Percentiles rank a stretch among this genome's conserved stretches.
Evolutionary conservation across 2,797 vertebrate species (phyloP).

Genomic region (Enteromius radiatus): DNA sequence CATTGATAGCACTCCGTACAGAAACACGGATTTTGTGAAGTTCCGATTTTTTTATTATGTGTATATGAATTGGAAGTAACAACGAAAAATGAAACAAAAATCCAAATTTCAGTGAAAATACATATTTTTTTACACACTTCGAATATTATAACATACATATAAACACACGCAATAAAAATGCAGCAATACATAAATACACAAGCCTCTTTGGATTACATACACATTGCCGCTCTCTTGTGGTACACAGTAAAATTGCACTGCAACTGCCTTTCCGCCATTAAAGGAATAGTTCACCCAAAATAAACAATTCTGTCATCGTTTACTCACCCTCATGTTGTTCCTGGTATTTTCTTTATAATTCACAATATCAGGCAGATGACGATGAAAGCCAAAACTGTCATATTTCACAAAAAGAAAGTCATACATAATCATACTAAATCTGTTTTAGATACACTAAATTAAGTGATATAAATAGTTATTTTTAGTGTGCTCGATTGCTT

Average conservation of each 20-base stretch:
- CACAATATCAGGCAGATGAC: too few species aligned
- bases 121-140: not conserved
- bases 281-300: constrained; percentile 5
- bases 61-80: not conserved
- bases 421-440: not conserved
- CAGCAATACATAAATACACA: not conserved
- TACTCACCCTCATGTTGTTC: constrained; percentile 7
- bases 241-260: not conserved
- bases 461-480: not conserved
- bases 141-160: constrained; percentile 8
- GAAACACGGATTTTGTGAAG: constrained; percentile 14
- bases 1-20: constrained; percentile 33
- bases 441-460: not conserved
- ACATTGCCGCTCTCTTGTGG: constrained; percentile 33
- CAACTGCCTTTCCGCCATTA: constrained; percentile 23
- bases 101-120: not conserved
- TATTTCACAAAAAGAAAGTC: not conserved
- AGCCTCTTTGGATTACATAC: not conserved
- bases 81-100: constrained; percentile 14
- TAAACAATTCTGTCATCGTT: constrained; percentile 7
- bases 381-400: not conserved
- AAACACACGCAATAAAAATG: constrained; percentile 17
- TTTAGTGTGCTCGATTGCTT: not conserved
- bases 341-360: not conserved
- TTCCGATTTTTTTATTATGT: constrained; percentile 22